phyloP scores from a whole-genome alignment of 2,888 invertebrate genomes.

The Nymphalis urticae region DNA sequence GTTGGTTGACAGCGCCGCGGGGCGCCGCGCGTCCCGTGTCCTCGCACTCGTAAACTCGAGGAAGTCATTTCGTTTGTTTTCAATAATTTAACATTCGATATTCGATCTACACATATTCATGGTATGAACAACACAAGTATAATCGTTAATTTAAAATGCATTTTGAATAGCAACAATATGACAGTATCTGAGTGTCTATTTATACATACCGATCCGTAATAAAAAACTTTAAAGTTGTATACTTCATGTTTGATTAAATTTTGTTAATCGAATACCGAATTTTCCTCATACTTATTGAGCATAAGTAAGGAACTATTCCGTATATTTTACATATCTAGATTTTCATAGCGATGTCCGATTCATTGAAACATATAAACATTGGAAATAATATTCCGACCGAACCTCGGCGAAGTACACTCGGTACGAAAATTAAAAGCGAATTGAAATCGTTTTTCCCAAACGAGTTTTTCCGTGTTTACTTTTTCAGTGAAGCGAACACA shows the following conservation, averaged over 20 bases:
- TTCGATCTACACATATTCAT: slow-evolving; percentile 14
- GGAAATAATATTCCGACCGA: slow-evolving; percentile 20
- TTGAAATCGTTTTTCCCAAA: slow-evolving; percentile 28
- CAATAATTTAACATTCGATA: slow-evolving; percentile 21
- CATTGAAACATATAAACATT: slow-evolving; percentile 13
- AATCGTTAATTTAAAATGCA: neutral
- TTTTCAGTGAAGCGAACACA: slow-evolving; percentile 21
- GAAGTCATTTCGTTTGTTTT: slow-evolving; percentile 9
- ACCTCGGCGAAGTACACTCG: slow-evolving; percentile 19
- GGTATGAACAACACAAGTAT: neutral
- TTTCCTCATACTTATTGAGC: no score
- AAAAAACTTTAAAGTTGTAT: no score
- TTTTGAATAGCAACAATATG: neutral
- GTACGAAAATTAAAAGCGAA: slow-evolving; percentile 28
- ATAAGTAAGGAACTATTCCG: no score
- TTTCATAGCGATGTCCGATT: no score
- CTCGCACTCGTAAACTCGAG: neutral
- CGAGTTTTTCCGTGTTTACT: slow-evolving; percentile 26
- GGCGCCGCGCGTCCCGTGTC: neutral
- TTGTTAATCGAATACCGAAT: no score
- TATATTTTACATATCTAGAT: no score
- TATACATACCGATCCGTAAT: no score
- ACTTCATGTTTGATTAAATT: no score
- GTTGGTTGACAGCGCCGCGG: slow-evolving; percentile 11
- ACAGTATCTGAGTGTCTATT: no score